A percentile compares a stretch with the other conserved stretches of the same genome.
These are phyloP conservation scores for Crocallis elinguaria DNA, from an alignment of 2,888 invertebrate genomes.

Conservation along the genomic window DNA sequence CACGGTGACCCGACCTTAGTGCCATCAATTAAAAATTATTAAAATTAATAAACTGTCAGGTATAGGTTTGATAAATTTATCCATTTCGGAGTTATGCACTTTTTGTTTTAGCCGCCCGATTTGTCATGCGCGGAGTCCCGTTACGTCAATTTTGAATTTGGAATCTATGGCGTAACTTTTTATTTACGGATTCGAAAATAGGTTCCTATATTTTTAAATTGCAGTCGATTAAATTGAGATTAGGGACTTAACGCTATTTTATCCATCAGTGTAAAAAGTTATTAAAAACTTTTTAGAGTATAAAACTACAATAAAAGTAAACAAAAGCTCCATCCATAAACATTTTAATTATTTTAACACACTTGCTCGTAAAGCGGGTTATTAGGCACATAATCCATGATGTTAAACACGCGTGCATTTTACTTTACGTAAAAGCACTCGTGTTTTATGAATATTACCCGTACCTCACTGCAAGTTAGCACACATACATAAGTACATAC, in stretches of 20 bases:
- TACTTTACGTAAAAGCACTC: no score
- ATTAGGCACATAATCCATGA: no score
- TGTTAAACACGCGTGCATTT: no score
- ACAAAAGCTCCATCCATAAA: no score
- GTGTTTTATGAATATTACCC: no score
- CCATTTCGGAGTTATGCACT: slow-evolving; percentile 51
- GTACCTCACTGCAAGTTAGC: no score
- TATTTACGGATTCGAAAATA: slow-evolving; percentile 37
- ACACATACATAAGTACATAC: no score
- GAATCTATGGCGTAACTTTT: slow-evolving; percentile 25
- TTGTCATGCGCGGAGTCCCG: slow-evolving; percentile 49
- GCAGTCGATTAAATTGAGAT: slow-evolving; percentile 5
- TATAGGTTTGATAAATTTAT: slow-evolving; percentile 67
- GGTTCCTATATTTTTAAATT: slow-evolving; percentile 19
- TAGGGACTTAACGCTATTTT: background rate
- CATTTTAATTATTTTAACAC: no score
- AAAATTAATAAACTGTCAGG: slow-evolving; percentile 56
- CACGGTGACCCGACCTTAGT: slow-evolving; percentile 63
- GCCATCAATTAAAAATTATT: slow-evolving; percentile 69
- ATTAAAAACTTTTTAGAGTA: no score
- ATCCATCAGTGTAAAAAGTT: background rate
- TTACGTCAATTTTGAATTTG: slow-evolving; percentile 41
- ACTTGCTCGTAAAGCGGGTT: no score
- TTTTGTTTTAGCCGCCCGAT: slow-evolving; percentile 62
- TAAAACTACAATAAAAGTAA: no score